Evolutionary conservation across 1,140 invertebrate genomes (phyloP), one percentile per base, ranked within the genome.

Genomic region (Eumeta japonica): DNA sequence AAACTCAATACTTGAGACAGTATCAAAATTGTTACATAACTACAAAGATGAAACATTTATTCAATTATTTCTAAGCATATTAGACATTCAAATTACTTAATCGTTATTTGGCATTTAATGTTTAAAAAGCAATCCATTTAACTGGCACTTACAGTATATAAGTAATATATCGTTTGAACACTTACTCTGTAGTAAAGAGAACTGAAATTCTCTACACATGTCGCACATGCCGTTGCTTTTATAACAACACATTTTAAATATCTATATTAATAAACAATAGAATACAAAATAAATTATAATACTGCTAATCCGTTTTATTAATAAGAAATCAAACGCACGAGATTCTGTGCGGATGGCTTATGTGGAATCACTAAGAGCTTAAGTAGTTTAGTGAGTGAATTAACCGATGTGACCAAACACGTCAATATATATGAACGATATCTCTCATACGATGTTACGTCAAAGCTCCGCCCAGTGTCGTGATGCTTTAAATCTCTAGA

Each of bases 351-450:
- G n/a, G n/a, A n/a, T n/a, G n/a, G n/a, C n/a, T n/a, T n/a, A n/a
- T n/a, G n/a, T n/a, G 20, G 5, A 24, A 24, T 5, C 20, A 24
- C 20, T 5, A 24, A 52, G 49, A 67, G 64, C 68, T 68, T 62
- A 66, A 65, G 70, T 73, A 70, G 66, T 62, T 58, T 49, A 50
- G 58, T 61, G 55, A 73, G 57, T 59, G 63, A 73, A 73, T 73
- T 70, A 58, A 55, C 48, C 52, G 51, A 45, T 51, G 48, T 48
- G 43, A 55, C 47, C 46, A 45, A 58, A 64, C 55, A 59, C 66
- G 56, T 65, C 66, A 65, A 54, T 73, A 71, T 73, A 73, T 73
- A 68, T 53, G 62, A 55, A 57, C 53, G 55, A 53, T 71, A 73
- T 62, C 63, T 61, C 46, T 63, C 58, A 44, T 50, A 58, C 55